These are phyloP conservation scores for Bagarius yarrelli DNA, from an alignment of 2,113 vertebrate species.

Conservation along the genomic window DNA sequence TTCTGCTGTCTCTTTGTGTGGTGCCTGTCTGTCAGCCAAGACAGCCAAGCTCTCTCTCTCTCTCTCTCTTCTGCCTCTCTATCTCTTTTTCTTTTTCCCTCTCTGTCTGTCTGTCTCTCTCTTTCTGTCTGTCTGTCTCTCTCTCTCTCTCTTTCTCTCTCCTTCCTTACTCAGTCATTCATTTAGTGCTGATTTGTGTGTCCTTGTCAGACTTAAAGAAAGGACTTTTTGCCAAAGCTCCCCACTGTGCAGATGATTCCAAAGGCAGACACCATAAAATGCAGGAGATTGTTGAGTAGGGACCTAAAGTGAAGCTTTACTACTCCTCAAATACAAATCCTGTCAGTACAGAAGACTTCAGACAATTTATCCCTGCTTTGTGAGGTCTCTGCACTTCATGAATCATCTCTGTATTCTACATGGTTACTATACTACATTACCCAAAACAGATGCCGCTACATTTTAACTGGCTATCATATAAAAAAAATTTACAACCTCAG, in stretches of 20 bases:
- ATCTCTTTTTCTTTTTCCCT: neutral
- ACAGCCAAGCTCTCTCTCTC: slow-evolving; percentile 26
- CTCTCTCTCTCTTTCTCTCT: neutral
- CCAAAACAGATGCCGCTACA: neutral
- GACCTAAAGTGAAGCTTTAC: slow-evolving; percentile 15
- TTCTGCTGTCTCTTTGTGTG: slow-evolving; percentile 53
- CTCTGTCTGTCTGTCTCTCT: slow-evolving; percentile 31
- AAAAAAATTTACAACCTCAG: neutral
- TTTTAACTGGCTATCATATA: neutral
- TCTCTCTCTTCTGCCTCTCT: neutral
- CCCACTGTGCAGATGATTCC: slow-evolving; percentile 45
- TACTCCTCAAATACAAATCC: slow-evolving; percentile 13
- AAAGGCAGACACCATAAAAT: slow-evolving; percentile 34
- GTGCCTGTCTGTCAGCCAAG: slow-evolving; percentile 51
- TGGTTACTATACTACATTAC: neutral
- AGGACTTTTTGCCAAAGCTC: slow-evolving; percentile 49
- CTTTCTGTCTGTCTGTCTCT: slow-evolving; percentile 27
- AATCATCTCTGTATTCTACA: slow-evolving; percentile 1
- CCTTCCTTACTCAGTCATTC: neutral
- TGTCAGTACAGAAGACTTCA: slow-evolving; percentile 8
- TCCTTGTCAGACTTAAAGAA: slow-evolving; percentile 56
- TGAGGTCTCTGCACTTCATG: slow-evolving; percentile 11
- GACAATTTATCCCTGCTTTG: slow-evolving; percentile 6
- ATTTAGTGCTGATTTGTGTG: slow-evolving; percentile 39
- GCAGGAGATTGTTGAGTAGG: neutral